Evolutionary conservation across 2,888 invertebrate species (phyloP), one percentile per base, ranked within the genome.

Genomic region (Synergus gifuensis): DNA sequence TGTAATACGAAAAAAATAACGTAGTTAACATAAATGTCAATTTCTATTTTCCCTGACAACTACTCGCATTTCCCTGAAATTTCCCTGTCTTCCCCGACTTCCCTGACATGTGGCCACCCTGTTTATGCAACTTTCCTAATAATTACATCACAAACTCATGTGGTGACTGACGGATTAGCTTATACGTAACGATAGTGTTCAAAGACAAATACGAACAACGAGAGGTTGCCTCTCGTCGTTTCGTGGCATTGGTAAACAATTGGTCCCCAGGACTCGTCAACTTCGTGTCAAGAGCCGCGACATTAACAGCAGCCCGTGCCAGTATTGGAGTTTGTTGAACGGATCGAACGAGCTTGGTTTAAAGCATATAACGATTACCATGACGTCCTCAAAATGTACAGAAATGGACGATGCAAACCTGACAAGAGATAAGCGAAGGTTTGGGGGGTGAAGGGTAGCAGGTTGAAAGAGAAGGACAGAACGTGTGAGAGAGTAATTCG

Each of bases 231-330:
- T 36, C 36, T 36, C 36, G 36, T 36, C 36, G 5, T 36, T 36
- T 82, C 79, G 83, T 83, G 86, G 84, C 85, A 86, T 85, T 80
- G 83, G 84, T 81, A 86, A 87, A 88, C 87, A 88, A 87, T 87
- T 86, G 87, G 80, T 81, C 78, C 84, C 69, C 84, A 85, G 85
- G 83, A 85, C 82, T 85, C 85, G 84, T 79, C 86, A 83, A 86
- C 82, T 84, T 80, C 81, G 85, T 85, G 87, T 88, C 85, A 87
- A 87, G 85, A 87, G 69, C 67, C 83, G 82, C 78, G 82, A 77
- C 77, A 80, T 76, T 76, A 60, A 73, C 77, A 77, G 54, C 54
- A n/a, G 54, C 54, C 73, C 73, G 44, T 8, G n/a, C 44, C 44
- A 44, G 66, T 18, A 66, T 66, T 73, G 49, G 54, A 73, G 73